Evolutionary conservation across 2,797 vertebrate genomes (phyloP), one percentile per base, ranked within the genome.

Genomic region (Botia kubotai): DNA sequence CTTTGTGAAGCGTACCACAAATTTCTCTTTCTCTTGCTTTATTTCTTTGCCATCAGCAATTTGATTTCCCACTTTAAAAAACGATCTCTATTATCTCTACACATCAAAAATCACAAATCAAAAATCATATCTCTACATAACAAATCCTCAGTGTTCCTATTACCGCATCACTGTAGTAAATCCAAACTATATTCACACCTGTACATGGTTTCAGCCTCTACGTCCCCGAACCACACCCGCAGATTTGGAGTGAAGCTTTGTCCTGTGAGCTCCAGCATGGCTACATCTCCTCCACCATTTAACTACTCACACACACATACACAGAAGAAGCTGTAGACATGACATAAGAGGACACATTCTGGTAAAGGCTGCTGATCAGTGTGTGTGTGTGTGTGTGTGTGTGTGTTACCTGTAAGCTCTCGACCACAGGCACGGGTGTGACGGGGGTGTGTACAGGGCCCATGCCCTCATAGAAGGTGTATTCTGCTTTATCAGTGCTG

Each of bases 151-250:
- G 7, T 33, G 7, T 23, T 29, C n/a, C 2, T 11, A 46, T 46
- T 11, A 46, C 43, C 11, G 43, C 43, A 11, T 67, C 12, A 60
- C 4, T 26, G 6, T 13, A 16, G 62, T n/a, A 8, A 65, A 36
- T 16, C 13, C 16, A 62, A 82, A 63, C 46, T 33, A 16, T 13
- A 2, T 12, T 5, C 21, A 43, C 89, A 99, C 98, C 98, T 97
- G 95, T 99, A 99, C 98, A 99, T 99, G 39, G 98, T 99, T 93
- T 99, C 98, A 0, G 98, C 98, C 93, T 99, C 98, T 3, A 99
- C 98, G 68, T 99, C 98, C 78, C 98, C 98, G 86, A 99, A 99
- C 98, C 98, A 99, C 86, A 99, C 98, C 86, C 98, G 94, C 87
- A 99, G 93, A 93, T 98, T 98, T 88, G 98, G 96, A 94, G 96